Evolutionary conservation across 2,797 vertebrate species (phyloP).

Genomic region (Rhyacichthys aspro): DNA sequence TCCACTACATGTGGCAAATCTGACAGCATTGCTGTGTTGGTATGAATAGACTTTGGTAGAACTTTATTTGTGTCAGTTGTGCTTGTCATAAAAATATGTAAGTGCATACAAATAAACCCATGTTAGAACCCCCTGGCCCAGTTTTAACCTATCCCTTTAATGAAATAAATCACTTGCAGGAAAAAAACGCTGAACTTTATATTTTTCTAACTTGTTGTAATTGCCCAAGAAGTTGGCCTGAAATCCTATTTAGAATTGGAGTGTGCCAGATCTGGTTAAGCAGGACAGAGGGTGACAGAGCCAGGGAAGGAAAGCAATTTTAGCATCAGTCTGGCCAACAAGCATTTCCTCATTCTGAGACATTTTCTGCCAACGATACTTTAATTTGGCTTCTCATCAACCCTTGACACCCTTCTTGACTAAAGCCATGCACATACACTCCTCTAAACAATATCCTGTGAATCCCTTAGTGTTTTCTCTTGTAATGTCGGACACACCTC

Average conservation of each 20-base stretch:
- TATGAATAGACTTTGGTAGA: constrained; percentile 53
- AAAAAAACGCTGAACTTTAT: constrained; percentile 49
- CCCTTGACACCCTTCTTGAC: constrained; percentile 38
- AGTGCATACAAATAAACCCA: constrained; percentile 49
- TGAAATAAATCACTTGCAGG: constrained; percentile 60
- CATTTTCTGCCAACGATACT: constrained; percentile 30
- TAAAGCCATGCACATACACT: constrained; percentile 17
- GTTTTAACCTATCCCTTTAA: constrained; percentile 60
- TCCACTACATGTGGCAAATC: constrained; percentile 24
- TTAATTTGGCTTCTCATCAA: constrained; percentile 41
- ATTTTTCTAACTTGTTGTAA: constrained; percentile 72
- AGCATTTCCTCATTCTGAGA: constrained; percentile 26
- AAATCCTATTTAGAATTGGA: constrained; percentile 63
- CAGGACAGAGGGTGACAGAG: constrained; percentile 56
- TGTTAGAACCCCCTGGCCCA: constrained; percentile 64
- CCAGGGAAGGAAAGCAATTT: constrained; percentile 35
- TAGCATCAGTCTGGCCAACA: constrained; percentile 22
- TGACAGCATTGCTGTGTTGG: constrained; percentile 35
- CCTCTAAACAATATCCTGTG: constrained; percentile 63
- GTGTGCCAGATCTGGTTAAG: constrained; percentile 67
- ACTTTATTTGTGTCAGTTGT: constrained; percentile 57
- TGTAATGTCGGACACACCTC: constrained; percentile 38
- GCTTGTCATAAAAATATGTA: constrained; percentile 66
- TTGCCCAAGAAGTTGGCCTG: constrained; percentile 63
- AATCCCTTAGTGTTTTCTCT: constrained; percentile 56